A percentile compares a stretch with the other conserved stretches of the same genome.
phyloP scores from a whole-genome alignment of 1,140 invertebrate genomes.

The Samia ricini region DNA sequence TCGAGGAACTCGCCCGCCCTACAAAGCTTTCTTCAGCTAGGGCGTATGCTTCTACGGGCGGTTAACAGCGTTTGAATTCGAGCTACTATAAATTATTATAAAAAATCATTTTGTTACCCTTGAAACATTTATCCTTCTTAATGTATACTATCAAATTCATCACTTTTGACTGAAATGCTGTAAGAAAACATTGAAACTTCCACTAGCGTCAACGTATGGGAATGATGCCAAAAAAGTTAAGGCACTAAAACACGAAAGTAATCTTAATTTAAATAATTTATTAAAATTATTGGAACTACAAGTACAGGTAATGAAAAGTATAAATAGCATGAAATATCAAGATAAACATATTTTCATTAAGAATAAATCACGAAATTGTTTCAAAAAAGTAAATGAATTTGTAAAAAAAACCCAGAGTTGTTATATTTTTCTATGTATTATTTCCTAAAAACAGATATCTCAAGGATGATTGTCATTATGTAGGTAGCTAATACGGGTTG shows the following conservation, averaged over 20 bases:
- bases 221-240: slow-evolving; percentile 6
- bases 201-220: not conserved
- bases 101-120: slow-evolving; percentile 3
- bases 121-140: not conserved
- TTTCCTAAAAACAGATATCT: not conserved
- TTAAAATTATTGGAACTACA: no score
- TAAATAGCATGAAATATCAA: no score
- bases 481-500: not conserved
- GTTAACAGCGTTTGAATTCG: slow-evolving; percentile 32
- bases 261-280: not conserved
- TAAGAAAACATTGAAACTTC: not conserved
- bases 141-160: not conserved
- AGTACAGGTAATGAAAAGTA: no score
- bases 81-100: slow-evolving; percentile 33
- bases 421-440: not conserved
- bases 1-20: slow-evolving; percentile 68
- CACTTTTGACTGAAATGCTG: not conserved
- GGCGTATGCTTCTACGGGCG: slow-evolving; percentile 69
- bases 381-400: no score
- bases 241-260: not conserved
- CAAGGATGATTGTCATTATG: not conserved
- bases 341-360: no score
- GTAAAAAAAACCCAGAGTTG: no score
- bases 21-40: slow-evolving; percentile 71
- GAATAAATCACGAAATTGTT: no score